phyloP scores from a whole-genome alignment of 1,140 invertebrate species.

The Drosophila nasuta region DNA sequence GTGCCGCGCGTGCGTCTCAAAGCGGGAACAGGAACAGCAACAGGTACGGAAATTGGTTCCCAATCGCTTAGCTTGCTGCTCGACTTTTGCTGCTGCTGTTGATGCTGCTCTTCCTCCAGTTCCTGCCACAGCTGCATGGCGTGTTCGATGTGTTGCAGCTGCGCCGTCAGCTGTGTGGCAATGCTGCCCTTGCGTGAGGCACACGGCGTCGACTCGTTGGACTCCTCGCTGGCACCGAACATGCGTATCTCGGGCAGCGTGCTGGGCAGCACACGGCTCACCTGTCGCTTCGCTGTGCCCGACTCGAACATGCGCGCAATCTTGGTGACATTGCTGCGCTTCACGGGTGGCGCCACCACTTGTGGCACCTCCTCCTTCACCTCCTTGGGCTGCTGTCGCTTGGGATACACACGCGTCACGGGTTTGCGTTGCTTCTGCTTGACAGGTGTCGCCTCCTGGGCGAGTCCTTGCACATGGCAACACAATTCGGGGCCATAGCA shows the following conservation, averaged over 20 bases:
- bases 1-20: constrained; percentile 55
- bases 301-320: constrained; percentile 80
- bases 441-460: constrained; percentile 42
- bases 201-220: constrained; percentile 63
- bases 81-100: constrained; percentile 15
- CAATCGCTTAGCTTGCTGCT: constrained; percentile 51
- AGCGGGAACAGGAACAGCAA: background rate
- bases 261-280: constrained; percentile 64
- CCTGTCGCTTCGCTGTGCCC: constrained; percentile 52
- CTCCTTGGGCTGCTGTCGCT: constrained; percentile 52
- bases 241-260: constrained; percentile 68
- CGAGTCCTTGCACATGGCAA: constrained; percentile 55
- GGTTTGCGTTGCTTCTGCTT: constrained; percentile 76
- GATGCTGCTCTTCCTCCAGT: constrained; percentile 55
- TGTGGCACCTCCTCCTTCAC: constrained; percentile 2
- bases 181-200: constrained; percentile 65
- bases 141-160: constrained; percentile 77
- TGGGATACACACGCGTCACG: constrained; percentile 76
- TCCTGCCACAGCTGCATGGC: constrained; percentile 73
- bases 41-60: constrained; percentile 58
- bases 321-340: constrained; percentile 76
- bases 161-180: constrained; percentile 63
- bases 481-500: constrained; percentile 79
- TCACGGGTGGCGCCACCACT: constrained; percentile 31
- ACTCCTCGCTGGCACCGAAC: constrained; percentile 64